Evolutionary conservation across 2,888 invertebrate genomes (phyloP).

Genomic region (Andrena haemorrhoa): DNA sequence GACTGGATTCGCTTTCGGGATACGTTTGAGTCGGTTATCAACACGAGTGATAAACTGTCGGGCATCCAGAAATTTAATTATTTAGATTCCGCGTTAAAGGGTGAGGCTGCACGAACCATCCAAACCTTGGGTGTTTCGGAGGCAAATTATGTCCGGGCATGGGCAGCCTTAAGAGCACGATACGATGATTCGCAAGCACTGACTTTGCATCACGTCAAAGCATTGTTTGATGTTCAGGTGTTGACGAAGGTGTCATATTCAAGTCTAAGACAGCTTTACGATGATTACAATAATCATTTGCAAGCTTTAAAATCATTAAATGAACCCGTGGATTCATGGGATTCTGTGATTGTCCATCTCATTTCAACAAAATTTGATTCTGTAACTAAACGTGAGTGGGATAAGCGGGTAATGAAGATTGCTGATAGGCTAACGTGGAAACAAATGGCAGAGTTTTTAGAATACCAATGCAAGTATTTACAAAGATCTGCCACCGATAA

Average conservation of each 20-base stretch:
- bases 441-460: background rate
- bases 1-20: slow-evolving; percentile 11
- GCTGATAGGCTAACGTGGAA: background rate
- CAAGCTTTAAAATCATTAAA: background rate
- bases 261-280: background rate
- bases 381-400: background rate
- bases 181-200: background rate
- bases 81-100: slow-evolving; percentile 1
- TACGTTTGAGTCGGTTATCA: slow-evolving; percentile 14
- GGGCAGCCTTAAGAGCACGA: background rate
- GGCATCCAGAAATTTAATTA: slow-evolving; percentile 9
- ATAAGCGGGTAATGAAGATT: background rate
- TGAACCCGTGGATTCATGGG: background rate
- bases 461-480: background rate
- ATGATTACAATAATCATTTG: background rate
- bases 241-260: background rate
- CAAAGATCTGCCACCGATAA: background rate
- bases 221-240: background rate
- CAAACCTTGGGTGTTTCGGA: background rate
- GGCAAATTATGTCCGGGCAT: background rate
- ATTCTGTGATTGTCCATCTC: background rate
- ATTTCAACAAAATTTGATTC: background rate
- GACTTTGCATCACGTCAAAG: background rate
- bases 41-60: background rate
- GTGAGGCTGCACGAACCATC: background rate